Conservation (phyloP, 1,140 invertebrate species). For the Brachionus koreanus region DNA sequence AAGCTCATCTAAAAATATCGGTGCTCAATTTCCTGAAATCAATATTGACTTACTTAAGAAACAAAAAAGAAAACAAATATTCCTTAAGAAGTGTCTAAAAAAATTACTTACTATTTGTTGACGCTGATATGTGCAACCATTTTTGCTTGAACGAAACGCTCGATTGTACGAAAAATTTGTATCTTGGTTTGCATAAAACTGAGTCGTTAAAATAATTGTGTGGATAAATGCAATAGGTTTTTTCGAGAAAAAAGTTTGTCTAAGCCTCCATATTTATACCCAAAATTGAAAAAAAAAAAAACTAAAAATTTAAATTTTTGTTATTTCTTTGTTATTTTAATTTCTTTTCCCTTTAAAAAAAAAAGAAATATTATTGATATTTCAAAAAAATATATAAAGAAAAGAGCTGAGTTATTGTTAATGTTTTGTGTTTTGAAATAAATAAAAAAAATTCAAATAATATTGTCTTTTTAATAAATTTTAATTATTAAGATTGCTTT, state of each 20-base stretch:
- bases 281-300: background rate
- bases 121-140: background rate
- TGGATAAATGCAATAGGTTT: background rate
- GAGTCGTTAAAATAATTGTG: background rate
- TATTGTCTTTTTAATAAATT: slow-evolving; percentile 38
- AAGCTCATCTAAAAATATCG: slow-evolving; percentile 29
- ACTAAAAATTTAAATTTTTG: slow-evolving; percentile 25
- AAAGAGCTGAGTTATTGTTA: slow-evolving; percentile 25
- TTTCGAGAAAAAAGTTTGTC: background rate
- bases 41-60: background rate
- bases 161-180: background rate
- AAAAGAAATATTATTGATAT: slow-evolving; percentile 13
- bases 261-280: slow-evolving; percentile 9
- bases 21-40: slow-evolving; percentile 34
- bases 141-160: background rate
- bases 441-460: slow-evolving; percentile 19
- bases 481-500: slow-evolving; percentile 39
- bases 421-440: slow-evolving; percentile 29
- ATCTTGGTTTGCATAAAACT: background rate
- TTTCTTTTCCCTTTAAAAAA: slow-evolving; percentile 31
- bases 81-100: background rate
- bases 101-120: background rate
- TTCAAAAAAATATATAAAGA: background rate
- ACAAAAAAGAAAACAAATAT: background rate
- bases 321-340: slow-evolving; percentile 32